Base-by-base conservation (phyloP, 2,113 vertebrate genomes). In the Ciconia maguari region DNA sequence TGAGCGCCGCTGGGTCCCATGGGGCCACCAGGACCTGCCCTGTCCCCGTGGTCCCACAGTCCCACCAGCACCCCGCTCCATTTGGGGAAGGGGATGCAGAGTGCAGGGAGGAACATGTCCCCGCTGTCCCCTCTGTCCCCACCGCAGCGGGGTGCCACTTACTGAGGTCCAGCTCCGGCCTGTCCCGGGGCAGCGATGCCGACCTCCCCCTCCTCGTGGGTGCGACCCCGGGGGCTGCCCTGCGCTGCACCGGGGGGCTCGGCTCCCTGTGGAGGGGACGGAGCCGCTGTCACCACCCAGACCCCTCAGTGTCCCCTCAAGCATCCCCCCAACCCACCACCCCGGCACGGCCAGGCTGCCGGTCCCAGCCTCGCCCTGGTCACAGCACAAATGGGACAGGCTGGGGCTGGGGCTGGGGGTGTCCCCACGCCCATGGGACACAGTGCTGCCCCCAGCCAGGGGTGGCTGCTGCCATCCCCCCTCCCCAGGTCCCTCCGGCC, bases 161-260 rank as follows among this genome's bases (percentile, higher is more conserved):
- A 99, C 99, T 86, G 76, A 79, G 57, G 22, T 97, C 78, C 68
- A 79, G 65, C 38, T 88, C 96, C 4, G 90, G 44, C 36, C 89
- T 82, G 20, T 78, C 91, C 90, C 86, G 97, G 2, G 97, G 97
- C 61, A 96, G 75, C 2, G 98, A 98, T 13, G 96, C 68, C 0
- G 97, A 97, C 84, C 96, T 97, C 26, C 64, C 80, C 32, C 77
- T 95, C 55, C 72, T 62, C 4, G 27, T 32, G 26, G 18, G 2
- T 11, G 94, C 36, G 3, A 77, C 30, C 3, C 36, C 10, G 10
- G 52, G 72, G n/a, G 81, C 42, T 3, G 12, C 19, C 11, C 49
- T 81, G 58, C 93, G 78, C 20, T 29, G 68, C 9, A 77, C 89
- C 2, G 8, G 13, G 13, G 86, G 42, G 8, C 64, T 80, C 6